Base-by-base conservation (phyloP, 1,140 invertebrate genomes). In the Spodoptera frugiperda region DNA sequence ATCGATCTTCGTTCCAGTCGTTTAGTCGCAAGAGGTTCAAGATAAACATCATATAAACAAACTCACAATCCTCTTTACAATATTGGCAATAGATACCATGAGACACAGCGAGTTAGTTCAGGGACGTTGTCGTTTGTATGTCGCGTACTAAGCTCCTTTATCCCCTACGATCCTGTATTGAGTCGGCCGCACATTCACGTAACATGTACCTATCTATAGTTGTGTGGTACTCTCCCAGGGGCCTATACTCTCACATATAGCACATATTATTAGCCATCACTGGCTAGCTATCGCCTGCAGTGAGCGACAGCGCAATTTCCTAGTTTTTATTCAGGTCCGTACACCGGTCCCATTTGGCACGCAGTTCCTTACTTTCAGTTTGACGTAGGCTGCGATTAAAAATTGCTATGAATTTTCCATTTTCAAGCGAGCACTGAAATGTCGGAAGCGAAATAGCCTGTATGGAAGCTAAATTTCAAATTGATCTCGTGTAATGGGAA, bases 251-350 rank as follows among this genome's bases (percentile, higher is more conserved):
- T 61, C 46, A 12, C 46, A 49, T 55, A 61, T 61, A 33, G 55
- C 46, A 30, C 71, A 49, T 46, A 73, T 61, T 73, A 73, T 73
- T 61, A 55, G 19, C 44, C 71, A 59, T 73, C 55, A 57, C 46
- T 44, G 49, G 55, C 14, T 19, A 10, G 33, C 39, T 49, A 46
- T 48, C 54, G 21, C 19, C 46, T 73, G 71, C 19, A 49, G 55
- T 48, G 54, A 59, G 19, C 55, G 71, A 73, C 71, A 73, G 55
- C 71, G 54, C 71, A 73, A 73, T 73, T 73, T 73, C 71, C 55
- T 46, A 21, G 54, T 44, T 25, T 73, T 73, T 48, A 61, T 73
- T 57, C 71, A 73, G 39, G n/a, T 46, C 39, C 53, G 53, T 55
- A 15, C 4, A 63, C 33, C 53, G 68, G 49, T 71, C n/a, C 12